Conservation (phyloP, 2,797 vertebrate genomes). For the Vespertilio murinus region DNA sequence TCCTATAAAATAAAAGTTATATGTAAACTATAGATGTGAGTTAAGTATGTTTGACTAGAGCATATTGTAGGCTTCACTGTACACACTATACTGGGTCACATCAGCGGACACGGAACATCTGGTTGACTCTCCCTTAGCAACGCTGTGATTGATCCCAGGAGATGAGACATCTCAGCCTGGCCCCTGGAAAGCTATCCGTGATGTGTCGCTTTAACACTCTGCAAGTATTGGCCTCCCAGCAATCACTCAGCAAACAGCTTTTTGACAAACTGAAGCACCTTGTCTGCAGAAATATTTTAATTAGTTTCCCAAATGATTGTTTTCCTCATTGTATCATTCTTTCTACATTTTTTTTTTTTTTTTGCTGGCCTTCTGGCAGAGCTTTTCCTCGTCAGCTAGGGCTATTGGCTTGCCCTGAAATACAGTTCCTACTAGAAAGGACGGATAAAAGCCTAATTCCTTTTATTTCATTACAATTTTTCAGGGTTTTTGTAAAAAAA, state of each 20-base stretch:
- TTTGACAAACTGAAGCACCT: neutral
- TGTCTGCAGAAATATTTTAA: neutral
- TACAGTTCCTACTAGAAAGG: neutral
- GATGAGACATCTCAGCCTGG: neutral
- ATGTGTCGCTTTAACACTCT: neutral
- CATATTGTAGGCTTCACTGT: neutral
- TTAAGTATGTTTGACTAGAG: neutral
- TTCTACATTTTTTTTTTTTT: neutral
- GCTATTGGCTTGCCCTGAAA: neutral
- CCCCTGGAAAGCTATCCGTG: neutral
- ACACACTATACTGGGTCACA: neutral
- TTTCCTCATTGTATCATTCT: neutral
- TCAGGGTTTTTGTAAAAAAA: too few relatives aligned
- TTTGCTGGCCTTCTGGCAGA: neutral
- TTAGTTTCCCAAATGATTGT: neutral
- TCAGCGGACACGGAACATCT: neutral
- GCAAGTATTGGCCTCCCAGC: neutral
- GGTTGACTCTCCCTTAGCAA: neutral
- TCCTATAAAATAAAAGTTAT: slow-evolving; percentile 12
- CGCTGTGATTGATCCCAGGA: neutral
- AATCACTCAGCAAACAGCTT: neutral
- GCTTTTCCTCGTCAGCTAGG: neutral
- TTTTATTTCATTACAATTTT: neutral
- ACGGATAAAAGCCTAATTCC: neutral
- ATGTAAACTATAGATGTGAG: neutral